Evolutionary conservation across 2,797 vertebrate species (phyloP).

Genomic region (Falco cherrug): DNA sequence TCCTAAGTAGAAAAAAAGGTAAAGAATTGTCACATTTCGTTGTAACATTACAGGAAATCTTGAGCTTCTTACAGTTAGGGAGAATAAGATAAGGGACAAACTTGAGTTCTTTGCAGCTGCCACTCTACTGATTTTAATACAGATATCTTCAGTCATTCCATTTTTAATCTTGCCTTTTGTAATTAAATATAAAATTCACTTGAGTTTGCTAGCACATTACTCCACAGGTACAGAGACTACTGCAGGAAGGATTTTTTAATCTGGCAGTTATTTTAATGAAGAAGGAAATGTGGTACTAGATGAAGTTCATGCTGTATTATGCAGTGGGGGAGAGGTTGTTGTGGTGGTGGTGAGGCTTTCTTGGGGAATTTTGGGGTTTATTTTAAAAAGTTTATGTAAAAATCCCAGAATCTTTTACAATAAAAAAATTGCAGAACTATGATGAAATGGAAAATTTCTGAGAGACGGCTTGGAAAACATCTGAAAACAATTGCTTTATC

Average conservation of each 20-base stretch:
- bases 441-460: constrained; percentile 49
- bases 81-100: background rate
- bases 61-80: background rate
- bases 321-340: rapidly evolving
- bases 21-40: background rate
- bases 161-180: background rate
- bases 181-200: background rate
- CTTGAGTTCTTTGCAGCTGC: background rate
- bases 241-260: background rate
- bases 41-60: background rate
- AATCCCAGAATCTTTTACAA: background rate
- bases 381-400: background rate
- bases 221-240: background rate
- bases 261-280: background rate
- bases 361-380: background rate
- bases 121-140: background rate
- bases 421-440: background rate
- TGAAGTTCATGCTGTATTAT: background rate
- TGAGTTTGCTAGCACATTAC: background rate
- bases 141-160: background rate
- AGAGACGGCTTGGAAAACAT: background rate
- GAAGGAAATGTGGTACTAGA: background rate
- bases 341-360: background rate
- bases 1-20: background rate
- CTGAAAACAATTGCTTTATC: constrained; percentile 29